Conservation (phyloP, 2,888 invertebrate species). For the Hydraecia micacea region DNA sequence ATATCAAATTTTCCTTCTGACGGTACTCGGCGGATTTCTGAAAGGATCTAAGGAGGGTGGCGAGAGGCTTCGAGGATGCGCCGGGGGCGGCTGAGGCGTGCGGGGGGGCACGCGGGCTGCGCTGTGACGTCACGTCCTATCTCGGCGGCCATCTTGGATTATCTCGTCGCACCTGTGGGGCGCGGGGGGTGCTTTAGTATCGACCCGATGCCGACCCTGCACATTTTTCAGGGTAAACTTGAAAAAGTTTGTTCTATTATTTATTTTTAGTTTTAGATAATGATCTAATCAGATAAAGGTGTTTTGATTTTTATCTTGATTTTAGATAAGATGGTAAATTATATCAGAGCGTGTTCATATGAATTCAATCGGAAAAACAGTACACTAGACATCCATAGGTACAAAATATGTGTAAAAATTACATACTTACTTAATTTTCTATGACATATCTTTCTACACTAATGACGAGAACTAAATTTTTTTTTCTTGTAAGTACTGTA, state of each 20-base stretch:
- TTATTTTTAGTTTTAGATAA: conserved; percentile 37
- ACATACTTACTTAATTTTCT: not conserved
- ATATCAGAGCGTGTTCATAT: too few species aligned
- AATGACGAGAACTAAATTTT: too few species aligned
- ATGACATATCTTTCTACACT: too few species aligned
- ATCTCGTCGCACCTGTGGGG: conserved; percentile 90
- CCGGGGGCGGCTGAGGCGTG: conserved; percentile 75
- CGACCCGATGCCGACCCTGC: conserved; percentile 85
- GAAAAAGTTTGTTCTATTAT: conserved; percentile 66
- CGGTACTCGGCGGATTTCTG: conserved; percentile 85
- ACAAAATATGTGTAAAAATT: not conserved
- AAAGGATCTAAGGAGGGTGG: conserved; percentile 90
- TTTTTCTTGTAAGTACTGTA: too few species aligned
- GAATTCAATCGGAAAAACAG: not conserved
- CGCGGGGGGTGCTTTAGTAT: conserved; percentile 82
- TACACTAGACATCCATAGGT: not conserved
- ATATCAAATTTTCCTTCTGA: conserved; percentile 67
- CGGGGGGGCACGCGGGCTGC: conserved; percentile 78
- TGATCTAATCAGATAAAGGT: conserved; percentile 18
- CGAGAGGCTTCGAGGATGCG: conserved; percentile 88
- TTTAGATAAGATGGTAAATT: not conserved
- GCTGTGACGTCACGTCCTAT: conserved; percentile 91
- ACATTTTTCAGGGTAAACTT: conserved; percentile 86
- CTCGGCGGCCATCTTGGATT: conserved; percentile 91
- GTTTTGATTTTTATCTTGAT: conserved; percentile 10